A percentile compares a stretch with the other conserved stretches of the same genome.
These are phyloP conservation scores for Mus spicilegus DNA, from an alignment of 2,113 vertebrate species.

Conservation along the genomic window DNA sequence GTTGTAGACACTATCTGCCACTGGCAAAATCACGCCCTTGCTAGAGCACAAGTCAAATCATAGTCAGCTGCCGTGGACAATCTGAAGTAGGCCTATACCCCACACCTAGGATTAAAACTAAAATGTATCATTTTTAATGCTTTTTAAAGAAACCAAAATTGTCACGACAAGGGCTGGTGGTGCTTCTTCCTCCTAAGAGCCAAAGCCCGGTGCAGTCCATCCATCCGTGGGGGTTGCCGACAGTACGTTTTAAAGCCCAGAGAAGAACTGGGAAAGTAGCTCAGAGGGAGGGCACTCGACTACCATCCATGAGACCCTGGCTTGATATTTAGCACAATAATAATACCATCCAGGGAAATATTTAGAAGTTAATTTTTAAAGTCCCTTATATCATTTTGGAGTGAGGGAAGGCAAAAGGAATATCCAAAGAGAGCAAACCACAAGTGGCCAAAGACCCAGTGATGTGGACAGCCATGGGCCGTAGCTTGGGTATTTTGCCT, in stretches of 20 bases:
- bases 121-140: too few relatives aligned
- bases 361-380: neutral
- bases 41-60: too few relatives aligned
- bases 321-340: neutral
- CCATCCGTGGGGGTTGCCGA: neutral
- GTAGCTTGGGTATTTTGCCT: neutral
- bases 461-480: neutral
- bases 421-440: neutral
- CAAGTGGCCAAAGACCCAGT: too few relatives aligned
- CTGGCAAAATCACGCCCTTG: too few relatives aligned
- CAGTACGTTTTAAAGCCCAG: neutral
- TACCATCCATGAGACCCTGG: neutral
- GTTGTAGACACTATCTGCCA: too few relatives aligned
- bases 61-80: too few relatives aligned
- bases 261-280: neutral
- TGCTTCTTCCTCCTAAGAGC: neutral
- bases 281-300: neutral
- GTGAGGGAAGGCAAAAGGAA: neutral
- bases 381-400: neutral
- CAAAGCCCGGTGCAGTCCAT: neutral
- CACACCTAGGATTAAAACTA: too few relatives aligned
- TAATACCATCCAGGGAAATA: neutral
- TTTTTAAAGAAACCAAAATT: too few relatives aligned
- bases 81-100: too few relatives aligned
- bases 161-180: neutral